Conservation (phyloP, 1,140 invertebrate species). For the Bombus polaris region DNA sequence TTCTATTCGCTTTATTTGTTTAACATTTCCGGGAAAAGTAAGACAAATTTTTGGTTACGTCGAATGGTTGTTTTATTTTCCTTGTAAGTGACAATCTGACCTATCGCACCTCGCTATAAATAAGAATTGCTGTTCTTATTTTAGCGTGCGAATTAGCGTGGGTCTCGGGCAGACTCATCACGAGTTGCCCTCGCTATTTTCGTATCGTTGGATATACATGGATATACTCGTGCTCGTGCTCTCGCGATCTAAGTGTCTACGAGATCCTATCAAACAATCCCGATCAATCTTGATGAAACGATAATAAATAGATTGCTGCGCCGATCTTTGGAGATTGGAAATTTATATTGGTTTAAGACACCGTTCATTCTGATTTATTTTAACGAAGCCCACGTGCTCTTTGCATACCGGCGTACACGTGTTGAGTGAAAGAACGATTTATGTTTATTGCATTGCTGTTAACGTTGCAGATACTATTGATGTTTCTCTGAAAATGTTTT, state of each 20-base stretch:
- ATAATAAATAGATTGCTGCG: background rate
- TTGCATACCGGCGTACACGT: background rate
- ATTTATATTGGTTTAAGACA: background rate
- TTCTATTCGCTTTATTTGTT: background rate
- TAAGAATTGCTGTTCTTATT: slow-evolving; percentile 72
- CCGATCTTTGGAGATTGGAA: too few species aligned
- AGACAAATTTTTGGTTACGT: background rate
- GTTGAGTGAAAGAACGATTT: background rate
- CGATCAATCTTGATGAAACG: slow-evolving; percentile 18
- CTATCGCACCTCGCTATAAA: slow-evolving; percentile 71
- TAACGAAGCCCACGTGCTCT: background rate
- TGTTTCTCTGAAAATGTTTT: too few species aligned
- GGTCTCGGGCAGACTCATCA: slow-evolving; percentile 70
- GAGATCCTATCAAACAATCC: slow-evolving; percentile 36
- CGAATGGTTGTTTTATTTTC: slow-evolving; percentile 39
- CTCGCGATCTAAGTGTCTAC: slow-evolving; percentile 29
- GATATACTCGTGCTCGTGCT: background rate
- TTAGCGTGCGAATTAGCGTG: slow-evolving; percentile 74
- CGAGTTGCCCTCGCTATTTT: slow-evolving; percentile 67
- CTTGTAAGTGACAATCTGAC: slow-evolving; percentile 60
- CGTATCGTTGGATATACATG: slow-evolving; percentile 48
- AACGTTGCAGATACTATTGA: background rate
- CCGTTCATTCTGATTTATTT: background rate
- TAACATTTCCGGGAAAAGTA: background rate
- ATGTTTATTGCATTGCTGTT: background rate